Evolutionary conservation across 2,888 invertebrate species (phyloP), one percentile per base, ranked within the genome.

Genomic region (Cyclophora albipunctata): DNA sequence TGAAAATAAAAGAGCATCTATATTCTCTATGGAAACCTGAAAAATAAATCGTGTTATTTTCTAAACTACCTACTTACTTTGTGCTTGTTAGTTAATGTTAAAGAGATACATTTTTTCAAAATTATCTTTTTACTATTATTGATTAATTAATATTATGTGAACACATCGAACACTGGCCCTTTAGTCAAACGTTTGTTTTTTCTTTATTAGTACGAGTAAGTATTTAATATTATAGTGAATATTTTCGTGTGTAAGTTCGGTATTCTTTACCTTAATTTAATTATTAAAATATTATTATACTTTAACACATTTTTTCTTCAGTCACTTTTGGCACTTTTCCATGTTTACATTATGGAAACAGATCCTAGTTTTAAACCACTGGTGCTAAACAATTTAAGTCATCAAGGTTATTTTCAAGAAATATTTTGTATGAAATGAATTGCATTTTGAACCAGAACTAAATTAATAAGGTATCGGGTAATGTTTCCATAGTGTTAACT

Each of bases 141-240:
- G 51, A 58, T 59, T 58, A 53, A 53, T 48, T 59, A 53, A 53
- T 55, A 57, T 48, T 53, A 50, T 70, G 60, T 66, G 37, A 69
- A 71, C 80, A 81, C 81, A 84, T 84, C 81, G 81, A 86, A 84
- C 78, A 80, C 80, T 78, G 83, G 81, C 80, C 72, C 76, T 73
- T 78, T 84, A 85, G 84, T 86, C 84, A 84, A 82, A 76, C 37
- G 69, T 69, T 62, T 43, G 6, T 43, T 43, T 33, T 81, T 83
- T 83, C 67, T 77, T 84, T 85, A 84, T 81, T 34, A 34, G 52
- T 47, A 46, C 34, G 43, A 63, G 69, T 84, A 84, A 84, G 82
- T 83, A 82, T 84, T 85, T 84, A 83, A 84, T 77, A 66, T 67
- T 74, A 71, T 59, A 61, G 59, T 47, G 67, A 71, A 64, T 72